Percentiles rank a stretch among this genome's conserved stretches.
Conservation (phyloP, 2,888 invertebrate species). For the Sturmia bella region DNA sequence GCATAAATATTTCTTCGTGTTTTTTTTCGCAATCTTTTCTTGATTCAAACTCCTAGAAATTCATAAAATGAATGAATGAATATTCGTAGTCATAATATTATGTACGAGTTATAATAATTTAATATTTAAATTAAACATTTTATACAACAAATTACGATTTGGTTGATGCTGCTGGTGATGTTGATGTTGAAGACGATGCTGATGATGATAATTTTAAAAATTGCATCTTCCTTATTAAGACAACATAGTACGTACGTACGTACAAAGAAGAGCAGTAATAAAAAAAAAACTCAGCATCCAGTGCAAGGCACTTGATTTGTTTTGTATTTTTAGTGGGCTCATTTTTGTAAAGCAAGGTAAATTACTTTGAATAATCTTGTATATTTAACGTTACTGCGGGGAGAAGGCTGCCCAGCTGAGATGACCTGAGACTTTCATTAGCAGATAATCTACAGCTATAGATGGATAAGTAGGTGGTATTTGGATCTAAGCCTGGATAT, state of each 20-base stretch:
- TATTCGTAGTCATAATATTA: slow-evolving; percentile 42
- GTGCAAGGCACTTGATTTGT: slow-evolving; percentile 64
- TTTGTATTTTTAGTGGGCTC: slow-evolving; percentile 56
- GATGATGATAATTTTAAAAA: slow-evolving; percentile 32
- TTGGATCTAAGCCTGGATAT: no score
- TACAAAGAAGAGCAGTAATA: slow-evolving; percentile 18
- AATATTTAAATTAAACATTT: slow-evolving; percentile 44
- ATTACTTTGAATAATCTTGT: slow-evolving; percentile 49
- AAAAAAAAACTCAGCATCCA: slow-evolving; percentile 43
- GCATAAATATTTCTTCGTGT: slow-evolving; percentile 19
- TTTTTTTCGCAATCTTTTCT: background rate
- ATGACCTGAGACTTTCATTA: no score
- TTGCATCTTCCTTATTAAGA: slow-evolving; percentile 50
- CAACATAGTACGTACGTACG: slow-evolving; percentile 1
- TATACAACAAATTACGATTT: slow-evolving; percentile 45
- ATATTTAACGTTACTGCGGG: slow-evolving; percentile 2
- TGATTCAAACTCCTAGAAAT: slow-evolving; percentile 34
- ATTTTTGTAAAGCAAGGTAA: slow-evolving; percentile 51
- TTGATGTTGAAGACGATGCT: slow-evolving; percentile 21
- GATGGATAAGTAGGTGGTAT: no score
- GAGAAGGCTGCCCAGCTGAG: slow-evolving; percentile 4
- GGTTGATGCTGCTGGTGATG: slow-evolving; percentile 25
- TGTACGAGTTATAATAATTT: slow-evolving; percentile 46
- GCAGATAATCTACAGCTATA: no score
- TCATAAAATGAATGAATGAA: slow-evolving; percentile 43